A percentile compares a stretch with the other conserved stretches of the same genome.
phyloP scores from a whole-genome alignment of 35 echinoderm and acorn worm genomes.

The Ophiothrix spiculata region DNA sequence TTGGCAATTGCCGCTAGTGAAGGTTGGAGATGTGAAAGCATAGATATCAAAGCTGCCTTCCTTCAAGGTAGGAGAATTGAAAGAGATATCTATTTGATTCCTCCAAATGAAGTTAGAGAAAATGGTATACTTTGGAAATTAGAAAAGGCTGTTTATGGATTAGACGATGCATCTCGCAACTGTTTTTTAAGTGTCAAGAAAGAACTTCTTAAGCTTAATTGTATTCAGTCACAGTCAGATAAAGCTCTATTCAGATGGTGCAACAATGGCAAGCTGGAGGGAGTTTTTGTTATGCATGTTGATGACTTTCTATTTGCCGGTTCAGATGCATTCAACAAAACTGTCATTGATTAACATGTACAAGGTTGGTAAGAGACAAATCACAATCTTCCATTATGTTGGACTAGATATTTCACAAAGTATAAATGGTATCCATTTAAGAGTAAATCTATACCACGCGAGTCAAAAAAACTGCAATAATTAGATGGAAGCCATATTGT shows the following conservation, averaged over 20 bases:
- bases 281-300: slow-evolving; percentile 9
- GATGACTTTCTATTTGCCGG: slow-evolving; percentile 47
- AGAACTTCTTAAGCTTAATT: slow-evolving; percentile 23
- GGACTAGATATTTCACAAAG: slow-evolving; percentile 21
- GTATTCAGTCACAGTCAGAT: not conserved
- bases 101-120: not conserved
- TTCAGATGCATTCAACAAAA: slow-evolving; percentile 19
- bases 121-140: slow-evolving; percentile 19
- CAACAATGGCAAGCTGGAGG: not conserved
- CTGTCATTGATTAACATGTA: slow-evolving; percentile 15
- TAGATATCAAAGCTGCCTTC: not conserved
- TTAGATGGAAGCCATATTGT: too few species aligned
- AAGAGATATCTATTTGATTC: slow-evolving; percentile 3
- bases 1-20: slow-evolving; percentile 25
- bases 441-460: too few species aligned
- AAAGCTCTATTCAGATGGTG: slow-evolving; percentile 17
- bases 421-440: too few species aligned
- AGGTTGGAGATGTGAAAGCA: slow-evolving; percentile 8
- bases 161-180: slow-evolving; percentile 21
- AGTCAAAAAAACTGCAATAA: too few species aligned
- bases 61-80: slow-evolving; percentile 14
- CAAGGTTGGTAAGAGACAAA: slow-evolving; percentile 6
- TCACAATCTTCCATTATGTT: not conserved
- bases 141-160: slow-evolving; percentile 6
- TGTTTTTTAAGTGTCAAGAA: slow-evolving; percentile 17